These are phyloP conservation scores for Oreochromis grahami DNA, from an alignment of 2,797 vertebrate genomes.

Conservation along the genomic window DNA sequence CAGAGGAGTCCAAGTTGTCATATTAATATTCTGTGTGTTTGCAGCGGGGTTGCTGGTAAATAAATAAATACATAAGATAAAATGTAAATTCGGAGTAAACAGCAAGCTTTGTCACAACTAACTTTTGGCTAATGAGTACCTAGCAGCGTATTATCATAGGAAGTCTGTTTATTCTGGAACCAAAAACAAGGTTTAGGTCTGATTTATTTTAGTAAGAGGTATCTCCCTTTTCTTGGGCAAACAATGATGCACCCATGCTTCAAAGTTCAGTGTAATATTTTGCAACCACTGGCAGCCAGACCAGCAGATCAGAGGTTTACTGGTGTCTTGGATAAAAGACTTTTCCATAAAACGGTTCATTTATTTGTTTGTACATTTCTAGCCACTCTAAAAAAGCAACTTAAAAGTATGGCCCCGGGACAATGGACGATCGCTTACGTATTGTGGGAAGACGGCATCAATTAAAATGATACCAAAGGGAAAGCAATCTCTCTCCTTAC, in stretches of 20 bases:
- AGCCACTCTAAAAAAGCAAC: neutral
- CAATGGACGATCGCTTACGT: neutral
- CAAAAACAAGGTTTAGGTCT: neutral
- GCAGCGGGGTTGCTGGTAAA: neutral
- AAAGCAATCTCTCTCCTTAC: neutral
- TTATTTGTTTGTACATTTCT: neutral
- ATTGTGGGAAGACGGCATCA: neutral
- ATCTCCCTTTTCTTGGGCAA: neutral
- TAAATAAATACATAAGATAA: neutral
- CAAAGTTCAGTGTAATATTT: neutral
- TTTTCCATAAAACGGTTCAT: neutral
- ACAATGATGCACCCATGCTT: neutral
- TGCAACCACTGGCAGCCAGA: neutral
- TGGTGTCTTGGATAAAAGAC: neutral
- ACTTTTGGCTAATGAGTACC: neutral
- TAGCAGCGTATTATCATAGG: neutral
- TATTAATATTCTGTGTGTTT: neutral
- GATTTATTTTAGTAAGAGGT: neutral
- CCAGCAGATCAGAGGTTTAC: neutral
- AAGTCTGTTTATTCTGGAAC: neutral
- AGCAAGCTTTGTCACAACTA: neutral
- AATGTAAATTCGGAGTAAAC: neutral
- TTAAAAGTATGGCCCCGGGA: neutral
- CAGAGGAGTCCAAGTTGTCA: neutral
- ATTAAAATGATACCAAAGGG: neutral